Evolutionary conservation across 2,888 invertebrate species (phyloP).

Genomic region (Ashinkailepas kermadecensis): DNA sequence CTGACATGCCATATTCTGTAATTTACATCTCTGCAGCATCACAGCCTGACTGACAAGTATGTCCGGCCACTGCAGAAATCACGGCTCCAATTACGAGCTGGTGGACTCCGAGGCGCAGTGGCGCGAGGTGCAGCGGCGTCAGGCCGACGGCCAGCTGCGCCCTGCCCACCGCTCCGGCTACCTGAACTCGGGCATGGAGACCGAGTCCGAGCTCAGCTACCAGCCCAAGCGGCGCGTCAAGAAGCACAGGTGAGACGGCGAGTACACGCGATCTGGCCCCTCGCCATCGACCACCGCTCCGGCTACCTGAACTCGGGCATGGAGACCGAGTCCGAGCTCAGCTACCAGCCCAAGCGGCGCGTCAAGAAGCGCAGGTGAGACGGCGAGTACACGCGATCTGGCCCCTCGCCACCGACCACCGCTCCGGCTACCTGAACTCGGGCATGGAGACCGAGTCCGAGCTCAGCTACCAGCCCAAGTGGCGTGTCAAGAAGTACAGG

Average conservation of each 20-base stretch:
- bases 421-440: conserved; percentile 42
- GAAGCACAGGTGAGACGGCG: conserved; percentile 31
- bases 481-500: conserved; percentile 33
- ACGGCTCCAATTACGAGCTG: conserved; percentile 41
- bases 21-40: no score
- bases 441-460: conserved; percentile 47
- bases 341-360: conserved; percentile 32
- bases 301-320: conserved; percentile 44
- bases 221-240: conserved; percentile 29
- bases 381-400: not conserved
- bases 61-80: no score
- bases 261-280: not conserved
- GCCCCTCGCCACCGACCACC: conserved; percentile 19
- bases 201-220: conserved; percentile 44
- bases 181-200: conserved; percentile 45
- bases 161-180: conserved; percentile 37
- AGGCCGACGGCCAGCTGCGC: conserved; percentile 41
- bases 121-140: conserved; percentile 74
- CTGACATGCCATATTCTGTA: no score
- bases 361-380: conserved; percentile 33
- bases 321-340: conserved; percentile 47
- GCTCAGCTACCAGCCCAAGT: conserved; percentile 36
- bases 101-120: conserved; percentile 83
- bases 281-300: conserved; percentile 35
- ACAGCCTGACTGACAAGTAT: no score